These are phyloP conservation scores for Chamaea fasciata DNA, from an alignment of 2,113 vertebrate genomes.

Conservation along the genomic window DNA sequence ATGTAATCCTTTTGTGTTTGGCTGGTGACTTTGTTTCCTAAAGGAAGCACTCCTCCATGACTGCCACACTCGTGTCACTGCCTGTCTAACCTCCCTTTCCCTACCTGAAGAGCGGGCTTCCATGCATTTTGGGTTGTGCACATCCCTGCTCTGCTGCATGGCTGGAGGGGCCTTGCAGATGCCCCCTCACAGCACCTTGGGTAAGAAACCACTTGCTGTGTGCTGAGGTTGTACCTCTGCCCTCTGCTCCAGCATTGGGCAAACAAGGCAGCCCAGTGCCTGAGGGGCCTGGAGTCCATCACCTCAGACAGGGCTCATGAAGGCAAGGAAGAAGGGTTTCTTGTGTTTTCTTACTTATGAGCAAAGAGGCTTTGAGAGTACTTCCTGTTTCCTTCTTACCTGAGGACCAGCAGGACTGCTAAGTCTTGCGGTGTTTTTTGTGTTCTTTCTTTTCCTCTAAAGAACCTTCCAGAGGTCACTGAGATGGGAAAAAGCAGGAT, in stretches of 20 bases:
- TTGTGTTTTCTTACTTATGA: neutral
- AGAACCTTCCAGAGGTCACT: neutral
- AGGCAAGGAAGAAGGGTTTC: neutral
- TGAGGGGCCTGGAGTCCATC: neutral
- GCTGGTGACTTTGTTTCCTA: neutral
- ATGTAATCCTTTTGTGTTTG: neutral
- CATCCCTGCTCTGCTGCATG: neutral
- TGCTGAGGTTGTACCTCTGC: neutral
- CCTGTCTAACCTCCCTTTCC: neutral
- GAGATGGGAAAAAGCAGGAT: neutral
- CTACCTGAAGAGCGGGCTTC: neutral
- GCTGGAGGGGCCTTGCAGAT: neutral
- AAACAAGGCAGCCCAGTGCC: neutral
- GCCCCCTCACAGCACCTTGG: neutral
- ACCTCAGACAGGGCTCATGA: neutral
- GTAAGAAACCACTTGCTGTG: neutral
- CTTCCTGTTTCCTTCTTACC: neutral
- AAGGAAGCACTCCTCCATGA: neutral
- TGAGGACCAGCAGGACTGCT: neutral
- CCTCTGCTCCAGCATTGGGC: neutral
- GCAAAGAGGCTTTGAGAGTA: neutral
- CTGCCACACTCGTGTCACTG: neutral
- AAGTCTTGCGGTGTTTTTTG: neutral
- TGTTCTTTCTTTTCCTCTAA: neutral
- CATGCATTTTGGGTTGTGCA: accelerated